phyloP scores from a whole-genome alignment of 2,113 vertebrate species.

The Corydoras maculifer region DNA sequence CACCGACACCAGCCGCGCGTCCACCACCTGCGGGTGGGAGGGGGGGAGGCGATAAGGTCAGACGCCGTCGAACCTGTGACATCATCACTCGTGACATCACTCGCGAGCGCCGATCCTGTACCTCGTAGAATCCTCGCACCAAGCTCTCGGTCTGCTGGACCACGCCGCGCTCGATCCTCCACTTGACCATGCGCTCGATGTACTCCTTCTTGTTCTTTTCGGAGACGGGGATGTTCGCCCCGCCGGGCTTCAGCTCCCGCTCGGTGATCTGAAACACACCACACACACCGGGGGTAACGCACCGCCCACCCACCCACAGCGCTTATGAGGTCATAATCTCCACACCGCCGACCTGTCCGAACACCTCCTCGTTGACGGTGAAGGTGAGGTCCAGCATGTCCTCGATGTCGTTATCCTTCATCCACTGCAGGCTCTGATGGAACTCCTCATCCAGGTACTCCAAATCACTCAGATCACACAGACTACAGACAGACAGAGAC shows the following conservation, averaged over 20 bases:
- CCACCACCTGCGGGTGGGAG: conserved; percentile 77
- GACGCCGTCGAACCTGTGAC: neutral
- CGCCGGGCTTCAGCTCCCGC: conserved; percentile 90
- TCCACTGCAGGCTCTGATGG: conserved; percentile 98
- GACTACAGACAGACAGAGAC: conserved; percentile 55
- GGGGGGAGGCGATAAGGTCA: too few species aligned
- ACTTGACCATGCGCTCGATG: conserved; percentile 97
- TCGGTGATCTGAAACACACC: conserved; percentile 82
- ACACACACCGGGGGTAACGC: neutral
- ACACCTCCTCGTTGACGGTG: conserved; percentile 98
- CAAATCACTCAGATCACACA: conserved; percentile 94
- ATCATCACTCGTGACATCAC: neutral
- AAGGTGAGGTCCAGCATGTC: conserved; percentile 98
- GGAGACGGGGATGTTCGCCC: conserved; percentile 89
- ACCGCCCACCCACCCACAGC: neutral
- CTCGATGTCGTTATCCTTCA: conserved; percentile 98
- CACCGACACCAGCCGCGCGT: conserved; percentile 91
- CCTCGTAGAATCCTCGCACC: conserved; percentile 98
- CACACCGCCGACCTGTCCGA: conserved; percentile 80
- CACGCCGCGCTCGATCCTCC: conserved; percentile 94
- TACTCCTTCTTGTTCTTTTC: conserved; percentile 99
- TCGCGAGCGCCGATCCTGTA: conserved; percentile 42
- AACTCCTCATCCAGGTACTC: conserved; percentile 98
- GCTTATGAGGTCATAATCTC: neutral
- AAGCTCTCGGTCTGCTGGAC: conserved; percentile 96